phyloP scores from a whole-genome alignment of 2,797 vertebrate genomes.

The Karalla daura region DNA sequence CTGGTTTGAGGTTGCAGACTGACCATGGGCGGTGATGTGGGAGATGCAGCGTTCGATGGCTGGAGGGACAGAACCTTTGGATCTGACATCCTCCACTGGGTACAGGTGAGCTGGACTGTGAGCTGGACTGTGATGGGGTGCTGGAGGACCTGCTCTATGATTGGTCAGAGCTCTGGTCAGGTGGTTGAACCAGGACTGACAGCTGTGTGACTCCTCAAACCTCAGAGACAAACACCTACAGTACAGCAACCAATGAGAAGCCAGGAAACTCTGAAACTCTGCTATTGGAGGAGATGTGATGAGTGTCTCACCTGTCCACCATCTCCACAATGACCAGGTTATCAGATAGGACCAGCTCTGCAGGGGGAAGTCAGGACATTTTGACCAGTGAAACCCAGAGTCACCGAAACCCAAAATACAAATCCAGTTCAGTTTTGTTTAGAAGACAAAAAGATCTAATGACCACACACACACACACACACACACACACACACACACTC shows the following conservation, averaged over 20 bases:
- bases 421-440: too few species aligned
- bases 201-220: constrained; percentile 76
- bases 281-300: not conserved
- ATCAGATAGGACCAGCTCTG: constrained; percentile 63
- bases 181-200: constrained; percentile 71
- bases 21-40: constrained; percentile 80
- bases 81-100: not conserved
- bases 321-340: constrained; percentile 71
- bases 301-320: constrained; percentile 37
- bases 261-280: not conserved
- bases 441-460: too few species aligned
- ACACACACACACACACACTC: too few species aligned
- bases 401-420: too few species aligned
- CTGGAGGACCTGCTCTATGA: constrained; percentile 4
- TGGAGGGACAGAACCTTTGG: constrained; percentile 46
- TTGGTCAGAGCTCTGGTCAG: constrained; percentile 62
- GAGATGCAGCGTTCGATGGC: constrained; percentile 81
- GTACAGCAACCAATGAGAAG: constrained; percentile 18
- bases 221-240: too few species aligned
- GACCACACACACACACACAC: too few species aligned
- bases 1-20: not conserved
- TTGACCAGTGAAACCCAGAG: too few species aligned
- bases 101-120: constrained; percentile 40
- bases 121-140: constrained; percentile 15
- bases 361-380: constrained; percentile 1